Percentiles rank a stretch among this genome's conserved stretches.
These are phyloP conservation scores for Pristionchus fissidentatus DNA, from an alignment of 2,888 invertebrate species.

Conservation along the genomic window DNA sequence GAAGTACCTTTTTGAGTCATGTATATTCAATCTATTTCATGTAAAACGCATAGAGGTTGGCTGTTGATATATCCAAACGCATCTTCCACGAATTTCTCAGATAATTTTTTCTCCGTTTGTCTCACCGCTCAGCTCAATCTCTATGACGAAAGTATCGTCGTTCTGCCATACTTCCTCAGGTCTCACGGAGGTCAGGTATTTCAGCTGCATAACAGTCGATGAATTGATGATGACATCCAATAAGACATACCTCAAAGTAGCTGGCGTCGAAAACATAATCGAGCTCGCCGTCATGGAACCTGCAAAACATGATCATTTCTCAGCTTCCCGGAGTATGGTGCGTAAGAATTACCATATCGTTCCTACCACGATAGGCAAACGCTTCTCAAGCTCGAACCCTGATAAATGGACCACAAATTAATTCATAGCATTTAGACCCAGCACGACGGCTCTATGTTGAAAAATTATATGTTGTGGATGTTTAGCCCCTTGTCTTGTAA, in stretches of 20 bases:
- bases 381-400: no score
- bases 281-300: background rate
- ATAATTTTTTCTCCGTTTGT: background rate
- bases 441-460: no score
- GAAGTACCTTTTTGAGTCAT: background rate
- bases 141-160: conserved; percentile 20
- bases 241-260: conserved; percentile 30
- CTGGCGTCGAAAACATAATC: conserved; percentile 10
- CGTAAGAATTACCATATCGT: no score
- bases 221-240: background rate
- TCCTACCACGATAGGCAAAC: no score
- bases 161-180: conserved; percentile 12
- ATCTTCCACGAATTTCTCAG: no score
- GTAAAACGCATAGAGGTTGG: no score
- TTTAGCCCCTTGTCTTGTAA: no score
- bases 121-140: conserved; percentile 30
- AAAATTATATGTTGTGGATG: no score
- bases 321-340: background rate
- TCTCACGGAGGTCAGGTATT: conserved; percentile 23
- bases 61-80: no score
- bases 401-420: no score
- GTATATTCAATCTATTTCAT: background rate
- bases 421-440: no score
- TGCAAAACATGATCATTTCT: background rate
- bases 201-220: background rate